Evolutionary conservation across 2,113 vertebrate genomes (phyloP).

Genomic region (Pristiophorus japonicus): DNA sequence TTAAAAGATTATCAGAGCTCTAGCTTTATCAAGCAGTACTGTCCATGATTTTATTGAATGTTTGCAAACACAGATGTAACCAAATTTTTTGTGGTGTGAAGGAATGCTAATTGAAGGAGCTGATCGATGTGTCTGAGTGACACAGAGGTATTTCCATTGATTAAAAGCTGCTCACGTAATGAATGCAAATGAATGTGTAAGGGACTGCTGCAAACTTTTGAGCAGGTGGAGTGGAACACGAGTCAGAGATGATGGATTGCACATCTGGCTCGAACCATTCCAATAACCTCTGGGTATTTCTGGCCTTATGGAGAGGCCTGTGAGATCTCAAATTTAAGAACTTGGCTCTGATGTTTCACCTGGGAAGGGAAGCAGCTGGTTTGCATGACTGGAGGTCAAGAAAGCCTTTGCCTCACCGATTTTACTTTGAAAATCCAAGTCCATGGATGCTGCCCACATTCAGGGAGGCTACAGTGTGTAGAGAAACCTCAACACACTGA

Average conservation of each 20-base stretch:
- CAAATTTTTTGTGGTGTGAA: not conserved
- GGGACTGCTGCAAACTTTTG: no score
- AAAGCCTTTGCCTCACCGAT: not conserved
- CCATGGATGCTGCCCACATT: not conserved
- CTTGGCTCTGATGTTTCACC: not conserved
- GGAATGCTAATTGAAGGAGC: not conserved
- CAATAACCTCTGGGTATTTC: not conserved
- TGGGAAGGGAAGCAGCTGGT: not conserved
- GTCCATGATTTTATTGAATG: not conserved
- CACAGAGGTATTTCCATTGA: not conserved
- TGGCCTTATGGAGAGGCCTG: not conserved
- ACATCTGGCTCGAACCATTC: not conserved
- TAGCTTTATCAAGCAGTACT: not conserved
- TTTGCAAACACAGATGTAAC: not conserved
- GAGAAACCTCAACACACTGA: not conserved
- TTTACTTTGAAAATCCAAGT: not conserved
- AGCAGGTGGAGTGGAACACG: not conserved
- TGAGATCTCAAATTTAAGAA: not conserved
- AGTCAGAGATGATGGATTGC: not conserved
- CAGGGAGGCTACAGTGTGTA: not conserved
- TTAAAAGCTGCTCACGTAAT: not conserved
- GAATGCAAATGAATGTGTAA: not conserved
- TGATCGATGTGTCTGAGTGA: not conserved
- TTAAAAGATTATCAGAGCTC: not conserved
- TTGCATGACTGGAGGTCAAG: not conserved